phyloP scores from a whole-genome alignment of 2,888 invertebrate species.

The Ligdia adustata region DNA sequence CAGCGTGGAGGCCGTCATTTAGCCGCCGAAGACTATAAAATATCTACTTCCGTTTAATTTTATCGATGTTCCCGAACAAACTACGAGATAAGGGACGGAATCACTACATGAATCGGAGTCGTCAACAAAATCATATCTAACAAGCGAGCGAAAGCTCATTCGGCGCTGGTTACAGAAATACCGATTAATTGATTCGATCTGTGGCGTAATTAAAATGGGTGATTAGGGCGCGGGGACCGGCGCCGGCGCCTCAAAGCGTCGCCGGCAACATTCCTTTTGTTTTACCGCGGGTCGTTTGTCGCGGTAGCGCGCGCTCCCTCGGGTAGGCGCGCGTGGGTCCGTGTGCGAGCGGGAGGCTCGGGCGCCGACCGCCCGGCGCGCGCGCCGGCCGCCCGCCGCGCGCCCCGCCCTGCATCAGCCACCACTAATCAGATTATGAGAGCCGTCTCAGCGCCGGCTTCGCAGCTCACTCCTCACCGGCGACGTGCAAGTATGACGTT shows the following conservation, averaged over 20 bases:
- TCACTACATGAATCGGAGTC: constrained; percentile 58
- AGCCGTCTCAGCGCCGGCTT: constrained; percentile 66
- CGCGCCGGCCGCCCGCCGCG: constrained; percentile 74
- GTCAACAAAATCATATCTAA: constrained; percentile 61
- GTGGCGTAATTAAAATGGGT: constrained; percentile 84
- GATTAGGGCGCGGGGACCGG: constrained; percentile 81
- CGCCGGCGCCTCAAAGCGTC: constrained; percentile 84
- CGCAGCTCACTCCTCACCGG: constrained; percentile 69
- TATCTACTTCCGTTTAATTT: constrained; percentile 31
- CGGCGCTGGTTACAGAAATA: constrained; percentile 80
- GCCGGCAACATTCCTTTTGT: constrained; percentile 84
- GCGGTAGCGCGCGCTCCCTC: constrained; percentile 64
- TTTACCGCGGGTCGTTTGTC: constrained; percentile 84
- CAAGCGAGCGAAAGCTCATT: constrained; percentile 64
- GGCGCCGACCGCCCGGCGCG: constrained; percentile 80
- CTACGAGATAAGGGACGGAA: constrained; percentile 62
- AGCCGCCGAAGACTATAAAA: constrained; percentile 15
- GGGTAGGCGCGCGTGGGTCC: constrained; percentile 16
- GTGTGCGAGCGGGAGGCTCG: constrained; percentile 67
- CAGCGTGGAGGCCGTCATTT: constrained; percentile 11
- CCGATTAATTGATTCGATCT: constrained; percentile 84
- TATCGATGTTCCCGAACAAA: constrained; percentile 50
- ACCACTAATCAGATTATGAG: constrained; percentile 83
- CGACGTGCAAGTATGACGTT: constrained; percentile 61
- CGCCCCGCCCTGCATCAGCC: constrained; percentile 63